Percentiles rank a stretch among this genome's conserved stretches.
These are phyloP conservation scores for Catocala fraxini DNA, from an alignment of 2,888 invertebrate species.

Conservation along the genomic window DNA sequence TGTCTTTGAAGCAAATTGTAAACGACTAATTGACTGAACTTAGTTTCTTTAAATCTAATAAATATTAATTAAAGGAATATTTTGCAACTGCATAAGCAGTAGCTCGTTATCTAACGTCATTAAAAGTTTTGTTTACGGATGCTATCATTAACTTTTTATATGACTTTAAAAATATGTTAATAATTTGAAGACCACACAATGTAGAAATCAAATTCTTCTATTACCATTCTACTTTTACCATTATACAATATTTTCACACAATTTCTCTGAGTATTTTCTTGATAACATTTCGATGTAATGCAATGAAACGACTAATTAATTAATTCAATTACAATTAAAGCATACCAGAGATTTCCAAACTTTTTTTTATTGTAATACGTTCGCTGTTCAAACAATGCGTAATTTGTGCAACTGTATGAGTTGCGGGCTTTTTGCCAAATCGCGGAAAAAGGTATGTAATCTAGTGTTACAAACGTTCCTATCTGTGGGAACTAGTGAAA, in stretches of 20 bases:
- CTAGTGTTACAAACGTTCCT: constrained; percentile 44
- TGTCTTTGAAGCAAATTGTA: too few relatives aligned
- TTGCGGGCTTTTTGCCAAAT: constrained; percentile 53
- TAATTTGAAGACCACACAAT: background rate
- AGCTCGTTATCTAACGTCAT: background rate
- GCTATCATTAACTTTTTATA: background rate
- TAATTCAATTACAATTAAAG: constrained; percentile 45
- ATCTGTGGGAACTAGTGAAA: constrained; percentile 48
- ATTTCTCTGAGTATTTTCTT: constrained; percentile 35
- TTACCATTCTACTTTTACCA: constrained; percentile 14
- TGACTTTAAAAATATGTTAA: background rate
- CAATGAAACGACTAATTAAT: constrained; percentile 25
- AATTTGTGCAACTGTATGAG: constrained; percentile 42
- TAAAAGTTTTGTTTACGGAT: background rate
- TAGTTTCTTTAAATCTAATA: too few relatives aligned
- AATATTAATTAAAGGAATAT: too few relatives aligned
- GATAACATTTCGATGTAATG: constrained; percentile 19
- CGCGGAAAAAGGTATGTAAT: constrained; percentile 55
- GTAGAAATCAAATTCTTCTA: constrained; percentile 5
- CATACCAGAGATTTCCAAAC: constrained; percentile 49
- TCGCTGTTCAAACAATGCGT: constrained; percentile 52
- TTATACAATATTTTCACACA: constrained; percentile 37
- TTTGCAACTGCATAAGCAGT: background rate
- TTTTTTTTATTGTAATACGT: constrained; percentile 42
- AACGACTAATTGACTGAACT: too few relatives aligned